Evolutionary conservation across 2,888 invertebrate species (phyloP), one percentile per base, ranked within the genome.

Genomic region (Tiliacea aurago): DNA sequence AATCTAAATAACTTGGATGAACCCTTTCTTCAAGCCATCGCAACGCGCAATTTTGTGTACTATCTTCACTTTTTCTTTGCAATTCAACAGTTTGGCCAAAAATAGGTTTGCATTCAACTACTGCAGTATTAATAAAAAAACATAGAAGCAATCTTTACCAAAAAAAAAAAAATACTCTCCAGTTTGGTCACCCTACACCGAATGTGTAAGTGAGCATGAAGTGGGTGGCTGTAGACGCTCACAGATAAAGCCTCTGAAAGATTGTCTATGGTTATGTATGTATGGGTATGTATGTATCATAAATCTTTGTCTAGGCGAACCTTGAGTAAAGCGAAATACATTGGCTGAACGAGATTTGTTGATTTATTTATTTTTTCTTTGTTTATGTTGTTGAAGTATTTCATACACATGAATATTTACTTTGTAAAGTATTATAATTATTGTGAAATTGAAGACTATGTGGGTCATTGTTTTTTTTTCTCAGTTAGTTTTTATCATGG

Each of bases 161-260:
- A 20, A 18, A 68, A 58, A 71, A 15, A 58, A 49, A 71, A 6
- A 11, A 37, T 33, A 2, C 0, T n/a, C 13, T 41, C 0, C 0
- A 49, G 15, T 20, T 0, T 73, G 67, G 64, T 51, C 49, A 66
- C 65, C 53, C 56, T 37, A 69, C 1, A 7, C 68, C 49, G n/a
- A 62, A 4, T 73, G 70, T 45, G 45, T 70, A 74, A 76, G 73
- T 70, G 65, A 78, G 73, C 70, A 23, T 72, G 65, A 77, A 74
- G 84, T 53, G 62, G 66, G 55, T 28, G 55, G 51, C 23, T 49
- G 55, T n/a, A 43, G 68, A 49, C 51, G 15, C 61, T 64, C 66
- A 41, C 18, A 73, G 68, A 77, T 58, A 81, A 64, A 75, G 56
- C 73, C 66, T 53, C 63, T 75, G 55, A 66, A 74, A 70, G 55